Conservation (phyloP, 1,140 invertebrate genomes). For the Heterodera schachtii region DNA sequence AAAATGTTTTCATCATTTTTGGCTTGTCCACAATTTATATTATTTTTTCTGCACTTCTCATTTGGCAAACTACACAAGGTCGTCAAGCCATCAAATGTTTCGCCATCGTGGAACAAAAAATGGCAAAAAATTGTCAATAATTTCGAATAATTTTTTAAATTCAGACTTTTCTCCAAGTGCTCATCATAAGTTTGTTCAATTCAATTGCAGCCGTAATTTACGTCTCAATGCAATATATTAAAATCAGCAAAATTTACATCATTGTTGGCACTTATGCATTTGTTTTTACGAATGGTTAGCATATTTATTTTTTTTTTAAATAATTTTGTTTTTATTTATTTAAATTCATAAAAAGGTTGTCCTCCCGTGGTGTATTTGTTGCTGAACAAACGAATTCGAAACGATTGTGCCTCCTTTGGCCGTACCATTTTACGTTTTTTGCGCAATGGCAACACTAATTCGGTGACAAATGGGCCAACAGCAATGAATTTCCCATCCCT, state of each 20-base stretch:
- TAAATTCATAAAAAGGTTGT: no score
- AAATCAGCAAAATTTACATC: no score
- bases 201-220: conserved; percentile 26
- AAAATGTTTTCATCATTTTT: conserved; percentile 24
- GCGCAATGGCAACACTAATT: no score
- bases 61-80: neutral
- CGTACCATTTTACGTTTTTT: no score
- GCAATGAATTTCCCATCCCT: no score
- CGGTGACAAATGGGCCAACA: no score
- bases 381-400: no score
- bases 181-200: conserved; percentile 39
- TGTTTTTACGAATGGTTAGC: conserved; percentile 35
- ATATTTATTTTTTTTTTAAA: neutral
- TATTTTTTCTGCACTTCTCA: conserved; percentile 1
- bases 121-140: neutral
- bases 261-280: conserved; percentile 30
- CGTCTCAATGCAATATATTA: no score
- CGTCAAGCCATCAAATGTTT: neutral
- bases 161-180: no score
- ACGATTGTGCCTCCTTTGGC: no score
- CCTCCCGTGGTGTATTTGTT: no score
- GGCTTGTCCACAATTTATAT: conserved; percentile 18
- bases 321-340: no score
- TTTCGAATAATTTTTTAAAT: conserved; percentile 44
- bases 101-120: conserved; percentile 19